These are phyloP conservation scores for Charaxes varanes DNA, from an alignment of 1,140 invertebrate genomes.

Conservation along the genomic window DNA sequence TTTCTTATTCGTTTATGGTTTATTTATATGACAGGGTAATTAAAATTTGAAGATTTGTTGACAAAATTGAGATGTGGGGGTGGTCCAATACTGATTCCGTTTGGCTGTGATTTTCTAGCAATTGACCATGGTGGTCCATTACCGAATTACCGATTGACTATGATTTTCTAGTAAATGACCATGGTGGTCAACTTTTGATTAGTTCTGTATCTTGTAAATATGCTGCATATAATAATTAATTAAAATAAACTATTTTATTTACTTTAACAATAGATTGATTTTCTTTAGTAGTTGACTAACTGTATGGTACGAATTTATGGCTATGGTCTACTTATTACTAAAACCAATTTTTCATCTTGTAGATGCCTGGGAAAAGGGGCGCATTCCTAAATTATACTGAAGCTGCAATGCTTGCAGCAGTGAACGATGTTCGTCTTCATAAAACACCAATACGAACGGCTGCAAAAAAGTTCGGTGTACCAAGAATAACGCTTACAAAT, in stretches of 20 bases:
- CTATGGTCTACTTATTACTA: slow-evolving; percentile 7
- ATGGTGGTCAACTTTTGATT: slow-evolving; percentile 12
- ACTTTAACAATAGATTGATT: slow-evolving; percentile 9
- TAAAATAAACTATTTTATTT: slow-evolving; percentile 2
- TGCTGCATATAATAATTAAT: slow-evolving; percentile 4
- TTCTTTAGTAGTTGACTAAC: slow-evolving; percentile 18
- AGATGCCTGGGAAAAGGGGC: slow-evolving; percentile 15
- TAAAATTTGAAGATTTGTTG: slow-evolving; percentile 17
- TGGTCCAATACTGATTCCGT: slow-evolving; percentile 13
- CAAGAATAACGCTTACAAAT: slow-evolving; percentile 21
- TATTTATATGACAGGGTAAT: slow-evolving; percentile 11
- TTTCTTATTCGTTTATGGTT: slow-evolving; percentile 14
- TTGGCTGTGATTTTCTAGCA: background rate
- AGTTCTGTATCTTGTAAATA: background rate
- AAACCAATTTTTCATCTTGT: slow-evolving; percentile 16
- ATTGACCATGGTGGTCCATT: slow-evolving; percentile 13
- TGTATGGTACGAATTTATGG: too few species aligned
- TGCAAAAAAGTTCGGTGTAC: slow-evolving; percentile 21
- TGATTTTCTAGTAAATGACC: slow-evolving; percentile 5
- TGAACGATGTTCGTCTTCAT: slow-evolving; percentile 21
- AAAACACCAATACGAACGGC: slow-evolving; percentile 19
- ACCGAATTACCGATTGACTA: slow-evolving; percentile 1
- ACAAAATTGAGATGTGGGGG: slow-evolving; percentile 13
- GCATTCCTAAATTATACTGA: slow-evolving; percentile 20
- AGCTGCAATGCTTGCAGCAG: slow-evolving; percentile 16